Base-by-base conservation (phyloP, 2,888 invertebrate species). In the Myopa tessellatipennis region DNA sequence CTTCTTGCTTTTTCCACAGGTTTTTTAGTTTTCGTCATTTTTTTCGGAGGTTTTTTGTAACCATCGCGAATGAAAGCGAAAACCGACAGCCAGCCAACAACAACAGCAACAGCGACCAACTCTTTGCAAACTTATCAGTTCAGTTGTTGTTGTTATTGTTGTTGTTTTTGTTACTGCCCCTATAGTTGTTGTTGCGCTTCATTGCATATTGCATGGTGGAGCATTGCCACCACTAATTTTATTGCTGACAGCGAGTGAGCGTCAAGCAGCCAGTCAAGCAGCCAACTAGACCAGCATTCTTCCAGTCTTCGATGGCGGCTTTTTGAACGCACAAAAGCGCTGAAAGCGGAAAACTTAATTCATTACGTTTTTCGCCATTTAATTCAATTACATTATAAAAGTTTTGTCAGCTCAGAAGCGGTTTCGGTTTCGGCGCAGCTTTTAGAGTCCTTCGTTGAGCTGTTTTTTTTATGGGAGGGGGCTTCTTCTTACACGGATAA, bases 281-380 rank as follows among this genome's bases (percentile, higher is more conserved):
- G 5, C 55, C 55, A 12, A 16, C 55, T n/a, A 55, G 14, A 16
- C 61, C 61, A 26, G 26, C 58, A 16, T 8, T 65, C 65, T 12
- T 26, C 36, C 36, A 14, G 65, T 34, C 18, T 18, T 63, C 65
- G 34, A 26, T 34, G 6, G 12, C 70, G 79, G 82, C 79, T 80
- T 45, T 45, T 16, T 40, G 58, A 55, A 26, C 70, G 74, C 52
- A 26, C 36, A 45, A 63, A 74, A 65, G 65, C 36, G 65, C 65
- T 69, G 75, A 75, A 75, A 75, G 82, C 81, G 80, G 79, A 83
- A 87, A 87, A 87, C 87, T 87, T 87, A 87, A 87, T 87, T 87
- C 88, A 87, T 87, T 87, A 85, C 87, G 87, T 84, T 87, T 87
- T 87, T 87, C 83, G 85, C 87, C 82, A 87, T 87, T 87, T 87